phyloP scores from a whole-genome alignment of 1,140 invertebrate genomes.

The Doryteuthis pealeii region DNA sequence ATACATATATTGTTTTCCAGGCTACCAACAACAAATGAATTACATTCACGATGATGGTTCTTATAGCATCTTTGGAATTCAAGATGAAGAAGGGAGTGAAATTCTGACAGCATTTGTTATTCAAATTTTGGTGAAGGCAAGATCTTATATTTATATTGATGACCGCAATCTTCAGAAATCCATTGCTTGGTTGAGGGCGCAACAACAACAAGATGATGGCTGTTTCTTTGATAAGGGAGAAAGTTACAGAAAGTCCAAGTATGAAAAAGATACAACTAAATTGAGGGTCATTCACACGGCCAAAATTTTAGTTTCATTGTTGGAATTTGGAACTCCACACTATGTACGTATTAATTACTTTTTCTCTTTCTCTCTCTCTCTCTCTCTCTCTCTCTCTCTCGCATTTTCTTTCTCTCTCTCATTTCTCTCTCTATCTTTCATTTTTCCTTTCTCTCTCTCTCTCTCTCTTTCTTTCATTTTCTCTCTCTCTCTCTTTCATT shows the following conservation, averaged over 20 bases:
- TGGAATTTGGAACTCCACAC: not conserved
- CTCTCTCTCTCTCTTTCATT: too few species aligned
- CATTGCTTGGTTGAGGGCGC: not conserved
- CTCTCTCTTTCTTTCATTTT: too few species aligned
- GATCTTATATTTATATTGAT: not conserved
- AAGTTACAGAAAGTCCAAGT: not conserved
- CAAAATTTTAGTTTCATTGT: not conserved
- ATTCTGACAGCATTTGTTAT: not conserved
- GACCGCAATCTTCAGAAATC: not conserved
- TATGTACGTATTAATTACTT: not conserved
- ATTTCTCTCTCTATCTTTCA: too few species aligned
- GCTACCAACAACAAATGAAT: constrained; percentile 4
- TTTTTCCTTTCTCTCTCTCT: too few species aligned
- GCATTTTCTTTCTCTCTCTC: too few species aligned
- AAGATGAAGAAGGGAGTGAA: not conserved
- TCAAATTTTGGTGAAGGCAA: not conserved
- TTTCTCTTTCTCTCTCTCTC: not conserved
- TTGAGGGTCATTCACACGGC: not conserved
- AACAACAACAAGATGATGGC: not conserved
- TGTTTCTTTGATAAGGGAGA: not conserved
- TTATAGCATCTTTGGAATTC: not conserved
- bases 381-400: too few species aligned
- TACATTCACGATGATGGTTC: not conserved
- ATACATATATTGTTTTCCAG: too few species aligned
- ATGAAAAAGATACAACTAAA: not conserved